Evolutionary conservation across 2,888 invertebrate species (phyloP).

Genomic region (Microplitis manilae): DNA sequence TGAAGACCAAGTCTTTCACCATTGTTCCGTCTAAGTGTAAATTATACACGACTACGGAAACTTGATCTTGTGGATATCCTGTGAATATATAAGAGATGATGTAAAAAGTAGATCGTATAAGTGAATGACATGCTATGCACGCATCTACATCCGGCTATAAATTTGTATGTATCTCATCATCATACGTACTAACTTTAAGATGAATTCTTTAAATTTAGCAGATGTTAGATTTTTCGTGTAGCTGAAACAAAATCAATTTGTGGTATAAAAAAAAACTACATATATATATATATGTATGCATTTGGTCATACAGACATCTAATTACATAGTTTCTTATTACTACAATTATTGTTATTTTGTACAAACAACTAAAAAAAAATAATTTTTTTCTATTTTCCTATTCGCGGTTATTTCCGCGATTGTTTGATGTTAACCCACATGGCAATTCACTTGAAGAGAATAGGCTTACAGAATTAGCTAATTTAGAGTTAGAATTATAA

Average conservation of each 20-base stretch:
- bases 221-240: not conserved
- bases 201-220: not conserved
- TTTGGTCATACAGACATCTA: not conserved
- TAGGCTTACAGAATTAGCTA: not conserved
- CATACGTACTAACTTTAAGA: not conserved
- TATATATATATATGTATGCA: not conserved
- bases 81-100: not conserved
- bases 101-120: conserved; percentile 1
- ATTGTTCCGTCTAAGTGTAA: not conserved
- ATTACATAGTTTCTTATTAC: not conserved
- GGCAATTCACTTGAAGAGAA: conserved; percentile 20
- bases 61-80: conserved; percentile 1
- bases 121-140: not conserved
- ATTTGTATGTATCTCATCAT: not conserved
- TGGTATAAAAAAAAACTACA: not conserved
- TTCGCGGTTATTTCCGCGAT: not conserved
- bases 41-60: not conserved
- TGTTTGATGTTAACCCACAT: not conserved
- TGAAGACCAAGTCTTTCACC: not conserved
- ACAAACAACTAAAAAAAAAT: not conserved
- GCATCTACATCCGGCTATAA: not conserved
- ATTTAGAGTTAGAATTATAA: conserved; percentile 10
- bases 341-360: not conserved
- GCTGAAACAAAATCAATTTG: not conserved
- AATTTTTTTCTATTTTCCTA: not conserved